Evolutionary conservation across 2,797 vertebrate species (phyloP).

Genomic region (Lutjanus campechanus): DNA sequence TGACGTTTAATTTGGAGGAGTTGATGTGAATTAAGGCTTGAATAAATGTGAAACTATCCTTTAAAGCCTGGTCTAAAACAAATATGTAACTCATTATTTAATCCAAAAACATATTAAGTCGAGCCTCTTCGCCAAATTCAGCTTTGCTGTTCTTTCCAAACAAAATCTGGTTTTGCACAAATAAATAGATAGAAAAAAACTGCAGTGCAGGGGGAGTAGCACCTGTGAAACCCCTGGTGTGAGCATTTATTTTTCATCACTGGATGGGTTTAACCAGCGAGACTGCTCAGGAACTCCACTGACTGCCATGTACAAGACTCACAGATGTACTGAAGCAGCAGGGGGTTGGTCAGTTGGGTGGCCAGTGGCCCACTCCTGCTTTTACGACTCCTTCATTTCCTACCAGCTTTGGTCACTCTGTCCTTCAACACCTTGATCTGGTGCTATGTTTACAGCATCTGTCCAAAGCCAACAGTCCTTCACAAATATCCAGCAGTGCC

Average conservation of each 20-base stretch:
- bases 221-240: slow-evolving; percentile 49
- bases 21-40: background rate
- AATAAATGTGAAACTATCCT: slow-evolving; percentile 10
- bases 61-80: slow-evolving; percentile 27
- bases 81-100: slow-evolving; percentile 32
- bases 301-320: slow-evolving; percentile 41
- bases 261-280: slow-evolving; percentile 50
- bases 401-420: slow-evolving; percentile 60
- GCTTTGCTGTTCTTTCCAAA: slow-evolving; percentile 44
- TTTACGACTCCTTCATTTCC: slow-evolving; percentile 71
- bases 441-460: slow-evolving; percentile 67
- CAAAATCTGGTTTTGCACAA: slow-evolving; percentile 50
- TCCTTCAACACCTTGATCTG: slow-evolving; percentile 73
- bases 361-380: slow-evolving; percentile 36
- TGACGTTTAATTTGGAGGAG: background rate
- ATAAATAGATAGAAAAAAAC: slow-evolving; percentile 46
- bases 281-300: slow-evolving; percentile 43
- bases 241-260: slow-evolving; percentile 62
- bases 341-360: slow-evolving; percentile 36
- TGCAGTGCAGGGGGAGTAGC: slow-evolving; percentile 26
- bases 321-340: slow-evolving; percentile 42
- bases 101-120: slow-evolving; percentile 46
- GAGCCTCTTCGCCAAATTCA: slow-evolving; percentile 25
- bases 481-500: slow-evolving; percentile 52
- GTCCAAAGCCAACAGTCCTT: slow-evolving; percentile 70